phyloP scores from a whole-genome alignment of 2,113 vertebrate species.

The Petroica traversi region DNA sequence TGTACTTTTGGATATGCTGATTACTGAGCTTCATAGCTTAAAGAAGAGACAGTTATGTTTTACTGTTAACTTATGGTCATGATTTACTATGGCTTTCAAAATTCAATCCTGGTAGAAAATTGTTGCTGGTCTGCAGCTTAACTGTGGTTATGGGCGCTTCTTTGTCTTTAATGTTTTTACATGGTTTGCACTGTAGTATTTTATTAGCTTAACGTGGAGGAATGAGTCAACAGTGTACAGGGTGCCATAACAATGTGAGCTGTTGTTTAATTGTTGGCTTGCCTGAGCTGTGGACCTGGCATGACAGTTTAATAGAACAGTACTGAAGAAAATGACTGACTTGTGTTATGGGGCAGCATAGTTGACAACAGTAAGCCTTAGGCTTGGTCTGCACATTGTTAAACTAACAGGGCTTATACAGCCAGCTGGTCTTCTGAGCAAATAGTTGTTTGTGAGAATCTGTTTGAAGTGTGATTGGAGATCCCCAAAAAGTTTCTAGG shows the following conservation, averaged over 20 bases:
- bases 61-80: background rate
- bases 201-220: background rate
- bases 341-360: background rate
- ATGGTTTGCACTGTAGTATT: background rate
- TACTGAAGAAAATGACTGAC: background rate
- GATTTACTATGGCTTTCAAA: background rate
- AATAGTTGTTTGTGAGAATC: background rate
- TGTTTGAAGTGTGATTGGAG: background rate
- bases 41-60: background rate
- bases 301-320: background rate
- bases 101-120: background rate
- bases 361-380: background rate
- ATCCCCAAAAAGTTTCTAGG: background rate
- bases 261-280: background rate
- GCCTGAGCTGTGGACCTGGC: background rate
- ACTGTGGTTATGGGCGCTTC: background rate
- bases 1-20: background rate
- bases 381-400: background rate
- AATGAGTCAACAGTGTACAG: background rate
- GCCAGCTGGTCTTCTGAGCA: background rate
- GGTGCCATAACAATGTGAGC: background rate
- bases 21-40: background rate
- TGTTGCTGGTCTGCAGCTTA: background rate
- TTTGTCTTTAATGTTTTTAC: background rate
- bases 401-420: background rate